phyloP scores from a whole-genome alignment of 2,888 invertebrate species.

The Ormyrus nitidulus region DNA sequence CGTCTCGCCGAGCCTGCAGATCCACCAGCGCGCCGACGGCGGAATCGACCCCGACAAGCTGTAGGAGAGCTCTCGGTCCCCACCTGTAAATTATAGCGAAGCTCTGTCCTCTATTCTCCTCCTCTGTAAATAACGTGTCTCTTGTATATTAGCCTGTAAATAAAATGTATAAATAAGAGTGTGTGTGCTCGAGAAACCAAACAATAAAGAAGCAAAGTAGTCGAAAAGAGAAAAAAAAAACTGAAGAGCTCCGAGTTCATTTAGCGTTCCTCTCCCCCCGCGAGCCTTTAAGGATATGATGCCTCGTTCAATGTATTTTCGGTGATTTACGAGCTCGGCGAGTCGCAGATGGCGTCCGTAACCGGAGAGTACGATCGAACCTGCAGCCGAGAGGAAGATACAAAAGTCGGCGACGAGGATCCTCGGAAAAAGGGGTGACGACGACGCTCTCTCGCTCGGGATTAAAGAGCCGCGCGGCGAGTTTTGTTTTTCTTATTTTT shows the following conservation, averaged over 20 bases:
- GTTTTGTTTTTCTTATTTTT: background rate
- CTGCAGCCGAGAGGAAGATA: background rate
- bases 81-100: no score
- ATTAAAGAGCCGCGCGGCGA: conserved; percentile 34
- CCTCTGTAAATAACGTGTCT: background rate
- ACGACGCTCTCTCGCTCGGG: background rate
- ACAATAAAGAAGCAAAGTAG: conserved; percentile 38
- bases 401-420: background rate
- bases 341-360: background rate
- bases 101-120: no score
- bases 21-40: conserved; percentile 11
- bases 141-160: conserved; percentile 74
- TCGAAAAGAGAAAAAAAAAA: conserved; percentile 17
- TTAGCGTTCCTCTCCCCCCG: no score
- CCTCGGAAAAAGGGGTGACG: conserved; percentile 29
- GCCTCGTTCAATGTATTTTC: conserved; percentile 2
- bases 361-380: background rate
- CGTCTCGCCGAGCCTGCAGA: conserved; percentile 15
- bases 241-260: background rate
- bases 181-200: background rate
- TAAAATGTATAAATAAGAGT: conserved; percentile 70
- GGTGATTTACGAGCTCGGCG: conserved; percentile 38
- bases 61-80: background rate
- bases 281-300: no score
- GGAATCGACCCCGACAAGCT: background rate